Evolutionary conservation across 2,888 invertebrate species (phyloP).

Genomic region (Lampropteryx suffumata): DNA sequence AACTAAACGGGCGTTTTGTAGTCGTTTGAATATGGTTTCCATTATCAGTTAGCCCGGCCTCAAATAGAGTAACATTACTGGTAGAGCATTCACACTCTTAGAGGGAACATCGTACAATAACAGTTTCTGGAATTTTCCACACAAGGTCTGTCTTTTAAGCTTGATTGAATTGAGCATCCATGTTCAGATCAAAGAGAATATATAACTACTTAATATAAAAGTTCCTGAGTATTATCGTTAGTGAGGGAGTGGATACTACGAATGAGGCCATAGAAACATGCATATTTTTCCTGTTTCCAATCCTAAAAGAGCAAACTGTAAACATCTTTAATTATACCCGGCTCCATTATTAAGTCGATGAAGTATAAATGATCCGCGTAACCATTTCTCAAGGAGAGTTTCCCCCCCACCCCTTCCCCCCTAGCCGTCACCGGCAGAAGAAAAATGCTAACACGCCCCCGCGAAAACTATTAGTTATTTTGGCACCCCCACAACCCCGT

Average conservation of each 20-base stretch:
- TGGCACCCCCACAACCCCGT: constrained; percentile 73
- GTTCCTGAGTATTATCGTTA: neutral
- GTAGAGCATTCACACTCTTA: neutral
- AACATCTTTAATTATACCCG: constrained; percentile 22
- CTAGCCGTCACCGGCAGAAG: constrained; percentile 80
- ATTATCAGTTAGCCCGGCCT: constrained; percentile 11
- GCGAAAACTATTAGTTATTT: constrained; percentile 83
- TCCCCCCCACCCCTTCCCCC: constrained; percentile 46
- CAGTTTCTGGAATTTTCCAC: too few species aligned
- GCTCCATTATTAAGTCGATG: constrained; percentile 68
- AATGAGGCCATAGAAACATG: constrained; percentile 15
- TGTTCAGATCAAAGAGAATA: neutral
- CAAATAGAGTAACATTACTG: neutral
- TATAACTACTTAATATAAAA: neutral
- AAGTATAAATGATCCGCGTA: constrained; percentile 80
- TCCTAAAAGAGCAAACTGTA: constrained; percentile 11
- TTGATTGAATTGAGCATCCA: neutral
- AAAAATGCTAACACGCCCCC: constrained; percentile 83
- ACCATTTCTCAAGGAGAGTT: constrained; percentile 72
- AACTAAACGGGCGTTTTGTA: constrained; percentile 23
- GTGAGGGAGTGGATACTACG: neutral
- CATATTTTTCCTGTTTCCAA: constrained; percentile 8
- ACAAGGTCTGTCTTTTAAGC: too few species aligned
- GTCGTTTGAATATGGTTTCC: constrained; percentile 22
- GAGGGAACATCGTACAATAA: too few species aligned